Base-by-base conservation (phyloP, 2,113 vertebrate genomes). In the Phaethon lepturus region DNA sequence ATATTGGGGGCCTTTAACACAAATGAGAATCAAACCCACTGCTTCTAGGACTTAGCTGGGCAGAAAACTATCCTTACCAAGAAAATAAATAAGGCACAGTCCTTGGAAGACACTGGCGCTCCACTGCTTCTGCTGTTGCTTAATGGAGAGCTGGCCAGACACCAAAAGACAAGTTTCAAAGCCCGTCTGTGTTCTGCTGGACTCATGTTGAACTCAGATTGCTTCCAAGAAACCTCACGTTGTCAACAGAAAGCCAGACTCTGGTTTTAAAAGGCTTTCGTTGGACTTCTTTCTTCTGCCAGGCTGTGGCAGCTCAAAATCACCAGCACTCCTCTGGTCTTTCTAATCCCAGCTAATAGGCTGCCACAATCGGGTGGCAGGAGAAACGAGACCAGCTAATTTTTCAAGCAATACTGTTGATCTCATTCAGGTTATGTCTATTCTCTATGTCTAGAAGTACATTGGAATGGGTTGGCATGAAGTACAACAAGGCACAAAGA, bases 131-230 rank as follows among this genome's bases (percentile, higher is more conserved):
- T 89, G 26, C 44, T 74, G 42, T 42, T 76, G 22, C 88, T 94
- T 82, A 90, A 75, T 23, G 38, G 38, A 91, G 76, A 93, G n/a
- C 50, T 94, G 69, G 60, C 47, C 62, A 91, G 62, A 95, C 89
- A 67, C 35, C 62, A 87, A 91, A 80, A 89, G 29, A 20, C 26
- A 84, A 82, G 66, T 91, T 94, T 94, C 81, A 93, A 96, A 93
- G 84, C 62, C 69, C 2, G 6, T 20, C 74, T 96, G 80, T 95
- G 59, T 95, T 96, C 77, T 91, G 56, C 69, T 84, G 64, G 86
- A 89, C 80, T 90, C 74, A 56, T 3, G 26, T 2, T 78, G 87
- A 96, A 94, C 53, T 85, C 81, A 52, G 56, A 85, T 1, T 81
- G 56, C 55, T 88, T 87, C 68, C 64, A 96, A 55, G 64, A 95